Percentiles rank a stretch among this genome's conserved stretches.
Evolutionary conservation across 64 coral and sea anemone genomes (phyloP).

Genomic region (Porites lutea): DNA sequence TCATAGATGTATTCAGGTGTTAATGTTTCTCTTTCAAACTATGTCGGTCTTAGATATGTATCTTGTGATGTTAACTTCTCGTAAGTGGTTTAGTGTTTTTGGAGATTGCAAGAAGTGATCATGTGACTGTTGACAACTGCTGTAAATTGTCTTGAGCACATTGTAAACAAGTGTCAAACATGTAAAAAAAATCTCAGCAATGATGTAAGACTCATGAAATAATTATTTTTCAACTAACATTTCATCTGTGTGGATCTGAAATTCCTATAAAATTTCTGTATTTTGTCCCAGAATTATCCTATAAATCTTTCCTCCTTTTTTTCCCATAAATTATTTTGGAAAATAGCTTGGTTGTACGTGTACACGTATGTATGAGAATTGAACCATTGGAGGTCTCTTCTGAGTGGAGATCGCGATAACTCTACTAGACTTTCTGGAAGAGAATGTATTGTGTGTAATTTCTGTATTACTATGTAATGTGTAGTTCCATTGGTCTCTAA

Average conservation of each 20-base stretch:
- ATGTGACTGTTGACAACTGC: constrained; percentile 1
- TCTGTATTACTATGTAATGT: no score
- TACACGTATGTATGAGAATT: no score
- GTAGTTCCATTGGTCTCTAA: no score
- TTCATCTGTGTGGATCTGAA: neutral
- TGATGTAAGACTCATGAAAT: constrained; percentile 34
- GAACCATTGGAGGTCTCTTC: no score
- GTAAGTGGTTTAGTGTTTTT: neutral
- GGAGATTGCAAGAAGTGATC: no score
- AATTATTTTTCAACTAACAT: neutral
- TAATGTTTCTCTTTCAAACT: no score
- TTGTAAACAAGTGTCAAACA: neutral
- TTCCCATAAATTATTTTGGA: no score
- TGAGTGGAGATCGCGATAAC: no score
- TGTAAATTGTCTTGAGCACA: constrained; percentile 15
- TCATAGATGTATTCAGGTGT: neutral
- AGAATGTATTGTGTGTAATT: no score
- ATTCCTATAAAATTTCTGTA: constrained; percentile 25
- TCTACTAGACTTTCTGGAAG: no score
- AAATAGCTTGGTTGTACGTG: no score
- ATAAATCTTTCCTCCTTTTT: neutral
- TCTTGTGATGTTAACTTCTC: neutral
- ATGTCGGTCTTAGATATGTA: constrained; percentile 7
- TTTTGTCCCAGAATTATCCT: constrained; percentile 37
- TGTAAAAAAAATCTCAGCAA: constrained; percentile 31